Base-by-base conservation (phyloP, 2,888 invertebrate species). In the Mycalesis mineus region DNA sequence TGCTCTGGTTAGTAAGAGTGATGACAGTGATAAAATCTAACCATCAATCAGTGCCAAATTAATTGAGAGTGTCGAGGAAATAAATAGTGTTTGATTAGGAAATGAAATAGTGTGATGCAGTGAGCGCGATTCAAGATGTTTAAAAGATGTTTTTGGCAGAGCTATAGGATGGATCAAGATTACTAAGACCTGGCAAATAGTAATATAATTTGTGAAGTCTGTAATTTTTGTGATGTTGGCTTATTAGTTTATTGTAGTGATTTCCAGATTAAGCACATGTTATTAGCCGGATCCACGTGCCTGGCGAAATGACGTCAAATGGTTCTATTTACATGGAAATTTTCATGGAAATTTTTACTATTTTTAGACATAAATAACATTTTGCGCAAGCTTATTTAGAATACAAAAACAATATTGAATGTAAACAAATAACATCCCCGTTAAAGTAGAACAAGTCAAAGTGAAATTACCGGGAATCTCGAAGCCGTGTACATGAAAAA, bases 401-500 rank as follows among this genome's bases (percentile, higher is more conserved):
- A 41, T 15, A 41, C 15, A 17, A 40, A 17, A 17, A 2, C 22
- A 2, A 8, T 15, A 14, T 7, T 5, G 33, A 47, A 47, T 33
- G 31, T 33, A 71, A 77, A 79, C 78, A 80, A 77, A 85, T 80
- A 84, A 85, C 82, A 82, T 84, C 81, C 80, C 76, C 73, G 76
- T 69, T 74, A 75, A 78, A 78, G 75, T 73, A 72, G 73, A 77
- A 80, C 78, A 75, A 80, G 79, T 83, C 84, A 84, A 88, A 88
- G 85, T 88, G 85, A 88, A 88, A 88, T 88, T 86, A 86, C 86
- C 80, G 77, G 74, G 75, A 77, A 84, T 77, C 84, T 77, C 72
- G 74, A 77, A 80, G 80, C 78, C 81, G 84, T 85, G 83, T 78
- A 82, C 81, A 88, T 89, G 88, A 88, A 89, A 89, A 88, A 88